Base-by-base conservation (phyloP, 2,113 vertebrate species). In the Rutilus rutilus region DNA sequence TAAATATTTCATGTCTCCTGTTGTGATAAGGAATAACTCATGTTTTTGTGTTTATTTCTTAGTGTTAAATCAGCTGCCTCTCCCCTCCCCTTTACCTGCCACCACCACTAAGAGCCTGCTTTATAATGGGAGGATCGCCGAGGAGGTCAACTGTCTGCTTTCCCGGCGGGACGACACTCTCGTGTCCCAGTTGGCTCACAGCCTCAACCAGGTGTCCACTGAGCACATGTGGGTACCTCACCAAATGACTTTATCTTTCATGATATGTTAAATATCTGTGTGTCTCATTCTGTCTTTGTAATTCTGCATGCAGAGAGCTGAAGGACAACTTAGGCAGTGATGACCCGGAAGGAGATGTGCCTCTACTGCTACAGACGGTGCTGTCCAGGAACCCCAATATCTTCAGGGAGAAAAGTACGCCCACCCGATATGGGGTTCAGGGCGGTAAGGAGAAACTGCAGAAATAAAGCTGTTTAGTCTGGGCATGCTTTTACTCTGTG, bases 381-480 rank as follows among this genome's bases (percentile, higher is more conserved):
- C 94, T 99, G 95, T 96, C 97, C 93, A 97, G 97, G 93, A 97
- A 97, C 96, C 98, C 98, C 94, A 98, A 97, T 89, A 96, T 99
- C 95, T 99, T 99, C 96, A 97, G 97, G 96, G 98, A 99, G 95
- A 99, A 99, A 97, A 97, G 97, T 96, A 97, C 94, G 97, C 94
- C 88, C 85, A 95, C 93, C 93, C 95, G 95, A 94, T 95, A 94
- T 23, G 92, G 92, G 81, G 95, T 92, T 92, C 95, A 95, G 94
- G 96, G 95, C 89, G 95, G 95, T 95, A 93, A 96, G 95, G 85
- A 90, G 54, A 85, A 82, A 60, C 86, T 60, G 82, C 82, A 86
- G 87, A 85, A 86, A 87, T 85, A 89, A 87, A 87, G 82, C 86
- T 85, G 65, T 86, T 88, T 83, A 87, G 79, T 88, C 88, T 27